Conservation (phyloP, 2,888 invertebrate species). For the Tipula helvola region DNA sequence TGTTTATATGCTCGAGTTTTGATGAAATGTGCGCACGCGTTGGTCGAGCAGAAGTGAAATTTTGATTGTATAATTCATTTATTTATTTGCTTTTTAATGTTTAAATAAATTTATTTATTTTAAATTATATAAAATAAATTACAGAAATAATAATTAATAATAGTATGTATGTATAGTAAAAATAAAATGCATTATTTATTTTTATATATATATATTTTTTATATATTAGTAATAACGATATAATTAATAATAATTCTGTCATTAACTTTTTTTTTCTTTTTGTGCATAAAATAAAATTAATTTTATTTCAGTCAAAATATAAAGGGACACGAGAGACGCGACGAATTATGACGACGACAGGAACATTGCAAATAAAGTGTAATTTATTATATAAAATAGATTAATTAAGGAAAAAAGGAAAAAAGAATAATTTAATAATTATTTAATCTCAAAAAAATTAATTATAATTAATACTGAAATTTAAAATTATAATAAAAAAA, state of each 20-base stretch:
- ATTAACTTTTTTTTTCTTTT: neutral
- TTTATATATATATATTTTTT: neutral
- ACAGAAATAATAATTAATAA: neutral
- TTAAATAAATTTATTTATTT: neutral
- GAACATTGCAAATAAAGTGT: neutral
- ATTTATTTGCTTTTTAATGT: neutral
- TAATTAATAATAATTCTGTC: neutral
- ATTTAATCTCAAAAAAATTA: neutral
- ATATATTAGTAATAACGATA: neutral
- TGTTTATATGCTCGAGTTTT: neutral
- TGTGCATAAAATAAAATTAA: conserved; percentile 4
- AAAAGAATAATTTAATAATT: neutral
- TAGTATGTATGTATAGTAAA: neutral
- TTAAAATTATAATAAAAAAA: neutral
- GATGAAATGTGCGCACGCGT: neutral
- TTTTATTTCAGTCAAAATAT: neutral
- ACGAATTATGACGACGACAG: neutral
- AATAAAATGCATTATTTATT: conserved; percentile 4
- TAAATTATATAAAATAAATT: neutral
- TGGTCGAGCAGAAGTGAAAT: neutral
- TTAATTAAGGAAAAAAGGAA: neutral
- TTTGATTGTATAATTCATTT: neutral
- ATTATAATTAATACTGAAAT: neutral
- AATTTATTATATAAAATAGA: neutral
- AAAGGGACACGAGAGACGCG: neutral